These are phyloP conservation scores for Pseudoips prasinana DNA, from an alignment of 2,888 invertebrate genomes.

Conservation along the genomic window DNA sequence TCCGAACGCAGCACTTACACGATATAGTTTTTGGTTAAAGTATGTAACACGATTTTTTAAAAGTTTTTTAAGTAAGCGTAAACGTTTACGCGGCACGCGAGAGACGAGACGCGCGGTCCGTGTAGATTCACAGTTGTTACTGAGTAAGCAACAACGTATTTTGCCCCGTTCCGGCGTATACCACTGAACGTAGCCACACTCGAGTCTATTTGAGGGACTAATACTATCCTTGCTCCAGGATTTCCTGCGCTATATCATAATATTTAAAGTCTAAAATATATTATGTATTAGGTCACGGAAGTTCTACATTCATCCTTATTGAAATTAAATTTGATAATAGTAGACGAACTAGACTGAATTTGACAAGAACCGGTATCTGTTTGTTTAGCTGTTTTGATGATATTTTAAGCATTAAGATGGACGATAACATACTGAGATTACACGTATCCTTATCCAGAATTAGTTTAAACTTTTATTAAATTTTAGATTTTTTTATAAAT, in stretches of 20 bases:
- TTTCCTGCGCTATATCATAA: conserved; percentile 32
- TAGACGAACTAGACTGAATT: conserved; percentile 13
- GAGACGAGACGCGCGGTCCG: conserved; percentile 62
- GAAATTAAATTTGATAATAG: conserved; percentile 35
- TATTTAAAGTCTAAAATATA: conserved; percentile 26
- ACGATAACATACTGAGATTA: too few relatives aligned
- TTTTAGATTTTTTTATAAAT: too few relatives aligned
- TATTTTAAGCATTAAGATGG: too few relatives aligned
- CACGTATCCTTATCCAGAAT: too few relatives aligned
- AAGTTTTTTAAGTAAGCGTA: conserved; percentile 66
- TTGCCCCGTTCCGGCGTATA: conserved; percentile 44
- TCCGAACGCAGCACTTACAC: conserved; percentile 42
- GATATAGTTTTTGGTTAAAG: conserved; percentile 16
- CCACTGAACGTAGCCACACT: conserved; percentile 40
- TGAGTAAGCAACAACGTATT: conserved; percentile 53
- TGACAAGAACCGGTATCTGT: conserved; percentile 9
- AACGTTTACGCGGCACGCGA: conserved; percentile 61
- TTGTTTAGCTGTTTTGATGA: neutral
- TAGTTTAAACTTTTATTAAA: too few relatives aligned
- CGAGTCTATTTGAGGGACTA: conserved; percentile 11
- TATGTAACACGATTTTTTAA: conserved; percentile 25
- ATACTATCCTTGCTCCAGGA: conserved; percentile 43
- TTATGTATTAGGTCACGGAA: conserved; percentile 21
- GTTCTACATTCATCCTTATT: conserved; percentile 33
- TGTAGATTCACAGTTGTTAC: conserved; percentile 62